Conservation (phyloP, 1,140 invertebrate species). For the Paraescarpia echinospica region DNA sequence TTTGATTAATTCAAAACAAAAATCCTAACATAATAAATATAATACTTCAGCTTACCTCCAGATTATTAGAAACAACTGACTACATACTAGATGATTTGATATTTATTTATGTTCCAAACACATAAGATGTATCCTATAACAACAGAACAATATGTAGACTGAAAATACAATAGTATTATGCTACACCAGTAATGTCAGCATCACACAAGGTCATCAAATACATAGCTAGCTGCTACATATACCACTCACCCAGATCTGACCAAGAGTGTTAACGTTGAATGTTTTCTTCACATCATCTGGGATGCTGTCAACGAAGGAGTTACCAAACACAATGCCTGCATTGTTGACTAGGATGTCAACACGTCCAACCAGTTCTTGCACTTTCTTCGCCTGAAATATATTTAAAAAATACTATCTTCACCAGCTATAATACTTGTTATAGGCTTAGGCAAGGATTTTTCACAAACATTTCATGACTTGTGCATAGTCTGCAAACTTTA, state of each 20-base stretch:
- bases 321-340: slow-evolving; percentile 23
- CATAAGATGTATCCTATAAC: background rate
- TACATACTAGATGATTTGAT: no score
- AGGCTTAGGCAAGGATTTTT: no score
- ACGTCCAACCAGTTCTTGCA: slow-evolving; percentile 8
- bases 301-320: slow-evolving; percentile 7
- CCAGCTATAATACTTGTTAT: no score
- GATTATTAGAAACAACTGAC: no score
- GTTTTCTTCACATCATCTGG: slow-evolving; percentile 18
- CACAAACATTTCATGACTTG: no score
- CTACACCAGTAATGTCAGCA: no score
- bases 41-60: no score
- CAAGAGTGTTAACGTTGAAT: slow-evolving; percentile 11
- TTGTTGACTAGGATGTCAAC: slow-evolving; percentile 26
- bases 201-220: background rate
- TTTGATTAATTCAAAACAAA: slow-evolving; percentile 4
- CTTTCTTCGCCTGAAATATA: slow-evolving; percentile 13
- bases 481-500: no score
- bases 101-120: no score
- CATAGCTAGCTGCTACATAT: background rate
- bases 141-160: background rate
- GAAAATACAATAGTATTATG: background rate
- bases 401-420: slow-evolving; percentile 8
- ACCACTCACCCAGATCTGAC: slow-evolving; percentile 22
- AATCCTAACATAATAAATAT: no score